These are phyloP conservation scores for Clarias pachynema DNA, from an alignment of 2,797 vertebrate genomes.

Conservation along the genomic window DNA sequence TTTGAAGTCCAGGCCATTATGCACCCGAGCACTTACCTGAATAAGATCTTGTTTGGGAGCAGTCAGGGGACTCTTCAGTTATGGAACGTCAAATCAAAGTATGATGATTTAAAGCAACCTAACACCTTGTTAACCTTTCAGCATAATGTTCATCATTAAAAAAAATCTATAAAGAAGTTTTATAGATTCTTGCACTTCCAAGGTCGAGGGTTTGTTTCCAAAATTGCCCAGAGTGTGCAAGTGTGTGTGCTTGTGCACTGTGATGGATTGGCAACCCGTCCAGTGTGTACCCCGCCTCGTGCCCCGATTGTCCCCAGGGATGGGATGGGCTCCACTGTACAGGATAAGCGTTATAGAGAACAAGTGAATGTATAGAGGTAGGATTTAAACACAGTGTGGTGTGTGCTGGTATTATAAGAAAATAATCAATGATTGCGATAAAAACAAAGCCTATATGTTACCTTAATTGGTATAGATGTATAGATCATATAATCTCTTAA, in stretches of 20 bases:
- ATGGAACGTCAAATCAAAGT: constrained; percentile 97
- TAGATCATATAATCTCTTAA: background rate
- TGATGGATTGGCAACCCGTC: too few relatives aligned
- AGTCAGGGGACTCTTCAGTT: constrained; percentile 90
- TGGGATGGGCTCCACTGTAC: too few relatives aligned
- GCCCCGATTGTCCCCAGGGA: too few relatives aligned
- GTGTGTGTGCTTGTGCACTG: too few relatives aligned
- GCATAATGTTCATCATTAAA: background rate
- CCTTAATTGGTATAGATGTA: too few relatives aligned
- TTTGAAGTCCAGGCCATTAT: constrained; percentile 88
- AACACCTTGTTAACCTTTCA: background rate
- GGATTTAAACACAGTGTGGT: background rate
- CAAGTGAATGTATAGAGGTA: too few relatives aligned
- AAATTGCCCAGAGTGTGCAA: too few relatives aligned
- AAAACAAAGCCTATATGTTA: too few relatives aligned
- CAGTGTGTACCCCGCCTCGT: too few relatives aligned
- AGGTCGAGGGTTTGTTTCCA: too few relatives aligned
- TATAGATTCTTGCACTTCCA: too few relatives aligned
- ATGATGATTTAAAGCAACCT: constrained; percentile 54
- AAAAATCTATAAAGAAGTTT: background rate
- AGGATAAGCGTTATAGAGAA: too few relatives aligned
- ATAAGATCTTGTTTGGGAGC: constrained; percentile 94
- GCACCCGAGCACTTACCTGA: constrained; percentile 95
- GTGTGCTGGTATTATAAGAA: background rate
- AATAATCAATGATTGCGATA: background rate